A percentile compares a stretch with the other conserved stretches of the same genome.
Evolutionary conservation across 2,113 vertebrate genomes (phyloP).

Genomic region (Otolemur garnettii): DNA sequence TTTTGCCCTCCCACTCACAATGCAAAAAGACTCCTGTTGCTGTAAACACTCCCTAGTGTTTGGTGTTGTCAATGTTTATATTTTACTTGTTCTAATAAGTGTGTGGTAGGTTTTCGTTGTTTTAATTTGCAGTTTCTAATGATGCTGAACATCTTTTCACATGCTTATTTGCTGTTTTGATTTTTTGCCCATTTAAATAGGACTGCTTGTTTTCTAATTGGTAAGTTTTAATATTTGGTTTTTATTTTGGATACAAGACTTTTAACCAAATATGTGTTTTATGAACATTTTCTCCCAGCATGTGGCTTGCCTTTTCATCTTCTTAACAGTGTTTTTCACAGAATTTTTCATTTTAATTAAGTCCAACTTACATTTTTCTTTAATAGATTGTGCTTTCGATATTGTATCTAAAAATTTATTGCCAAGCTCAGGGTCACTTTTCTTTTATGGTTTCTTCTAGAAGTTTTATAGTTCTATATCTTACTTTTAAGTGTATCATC

Average conservation of each 20-base stretch:
- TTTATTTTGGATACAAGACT: conserved; percentile 1
- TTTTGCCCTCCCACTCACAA: neutral
- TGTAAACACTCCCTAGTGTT: neutral
- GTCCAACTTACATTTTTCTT: neutral
- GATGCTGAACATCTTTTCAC: neutral
- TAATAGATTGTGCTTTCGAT: neutral
- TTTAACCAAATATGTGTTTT: neutral
- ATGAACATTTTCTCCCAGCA: neutral
- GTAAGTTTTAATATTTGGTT: conserved; percentile 18
- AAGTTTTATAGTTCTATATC: neutral
- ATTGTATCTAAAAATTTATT: neutral
- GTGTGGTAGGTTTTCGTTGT: neutral
- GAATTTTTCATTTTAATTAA: conserved; percentile 25
- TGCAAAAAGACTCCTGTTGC: neutral
- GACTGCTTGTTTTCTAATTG: neutral
- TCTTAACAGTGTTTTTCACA: conserved; percentile 18
- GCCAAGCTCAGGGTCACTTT: neutral
- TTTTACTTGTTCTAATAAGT: neutral
- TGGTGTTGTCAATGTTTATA: neutral
- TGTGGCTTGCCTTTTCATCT: neutral
- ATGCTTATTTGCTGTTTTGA: neutral
- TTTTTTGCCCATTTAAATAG: neutral
- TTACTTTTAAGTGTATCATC: neutral
- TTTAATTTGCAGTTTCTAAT: neutral
- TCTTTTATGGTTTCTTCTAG: neutral